Base-by-base conservation (phyloP, 2,888 invertebrate genomes). In the Caenorhabditis imperialis region DNA sequence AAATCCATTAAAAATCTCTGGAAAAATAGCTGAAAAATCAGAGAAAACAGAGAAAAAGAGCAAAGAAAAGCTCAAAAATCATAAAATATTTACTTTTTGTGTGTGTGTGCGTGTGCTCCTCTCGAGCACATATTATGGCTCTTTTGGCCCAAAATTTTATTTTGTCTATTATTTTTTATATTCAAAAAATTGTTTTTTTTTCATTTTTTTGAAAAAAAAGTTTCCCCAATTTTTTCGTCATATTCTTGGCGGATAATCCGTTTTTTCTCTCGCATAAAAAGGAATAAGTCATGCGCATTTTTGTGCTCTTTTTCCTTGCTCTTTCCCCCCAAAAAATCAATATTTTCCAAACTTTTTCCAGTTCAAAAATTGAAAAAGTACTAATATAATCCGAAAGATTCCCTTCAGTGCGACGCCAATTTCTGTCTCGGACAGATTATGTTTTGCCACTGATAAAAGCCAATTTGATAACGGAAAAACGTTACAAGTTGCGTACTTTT, bases 251-350 rank as follows among this genome's bases (percentile, higher is more conserved):
- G 53, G 62, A 62, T 62, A 42, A 62, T 62, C 45, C 45, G 27
- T 35, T 53, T 27, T 42, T 42, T 42, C 30, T 38, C 44, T 18
- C 47, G 12, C 62, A n/a, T n/a, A n/a, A n/a, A n/a, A n/a, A n/a
- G n/a, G 45, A 63, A 54, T 45, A 63, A 63, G 54, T 63, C 53
- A 63, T 63, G 54, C 54, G 62, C n/a, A n/a, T n/a, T 54, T 48
- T 58, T 44, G 4, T 20, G 14, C 44, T 5, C 22, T 10, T 40
- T 10, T 16, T 20, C 18, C 33, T 33, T 10, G 6, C 38, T 38
- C n/a, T 38, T 16, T 38, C n/a, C n/a, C 38, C n/a, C 38, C n/a
- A 16, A 14, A 4, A 37, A 3, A 14, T 5, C 16, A 40, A 40
- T 40, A 40, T 40, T 5, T 40, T 7, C 16, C 6, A 16, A 40